Base-by-base conservation (phyloP, 2,888 invertebrate genomes). In the Quadroppia sp. region DNA sequence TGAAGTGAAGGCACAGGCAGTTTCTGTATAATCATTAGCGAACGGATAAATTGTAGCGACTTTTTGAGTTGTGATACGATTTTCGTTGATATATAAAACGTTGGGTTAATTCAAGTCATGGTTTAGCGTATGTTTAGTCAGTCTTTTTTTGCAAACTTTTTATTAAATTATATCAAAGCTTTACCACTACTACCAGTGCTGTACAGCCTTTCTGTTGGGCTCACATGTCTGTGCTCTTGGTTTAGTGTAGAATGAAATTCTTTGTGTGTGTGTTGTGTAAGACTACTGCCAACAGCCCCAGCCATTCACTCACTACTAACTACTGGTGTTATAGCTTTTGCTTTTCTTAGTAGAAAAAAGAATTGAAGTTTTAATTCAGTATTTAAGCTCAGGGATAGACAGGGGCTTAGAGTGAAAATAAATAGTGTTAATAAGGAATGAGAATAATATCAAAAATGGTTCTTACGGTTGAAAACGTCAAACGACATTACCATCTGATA, bases 101-200 rank as follows among this genome's bases (percentile, higher is more conserved):
- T 20, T 15, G 9, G 20, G 59, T 59, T 59, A 59, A 59, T 59
- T 59, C 59, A 59, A 59, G 59, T 59, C 59, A 59, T 59, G 59
- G 59, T 59, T 59, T 13, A 20, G 7, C 23, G 4, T 13, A 11
- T n/a, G 3, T 30, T 59, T 25, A 59, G 30, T 59, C 11, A 59
- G 59, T 59, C 28, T 59, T 53, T 23, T n/a, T 25, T 17, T 53
- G 53, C 59, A 59, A 59, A 59, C 59, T 59, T 59, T 59, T 59
- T 59, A 59, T 59, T 59, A 59, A 59, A 59, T 59, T 59, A 59
- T 32, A 59, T 30, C 59, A 59, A 59, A 59, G 7, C 59, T 17
- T 15, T 36, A 36, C 36, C 9, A 17, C 13, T 50, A n/a, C 50
- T 20, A 20, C 50, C 50, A 50, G 50, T 50, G 20, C 50, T 50